Evolutionary conservation across 2,888 invertebrate genomes (phyloP).

Genomic region (Sympetrum striolatum): DNA sequence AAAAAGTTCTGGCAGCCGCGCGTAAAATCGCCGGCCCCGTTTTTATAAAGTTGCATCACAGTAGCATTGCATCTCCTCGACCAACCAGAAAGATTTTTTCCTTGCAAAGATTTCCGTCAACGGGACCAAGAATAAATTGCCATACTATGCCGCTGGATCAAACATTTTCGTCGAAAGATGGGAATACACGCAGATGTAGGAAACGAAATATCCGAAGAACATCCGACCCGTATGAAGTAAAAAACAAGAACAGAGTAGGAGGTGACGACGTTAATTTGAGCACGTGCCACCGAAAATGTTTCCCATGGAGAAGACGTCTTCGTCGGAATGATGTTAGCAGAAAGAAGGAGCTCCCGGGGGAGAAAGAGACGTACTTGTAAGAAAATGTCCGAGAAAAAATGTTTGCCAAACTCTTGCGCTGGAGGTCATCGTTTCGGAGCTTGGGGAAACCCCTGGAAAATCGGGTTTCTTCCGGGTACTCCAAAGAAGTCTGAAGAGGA

Average conservation of each 20-base stretch:
- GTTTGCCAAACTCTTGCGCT: not conserved
- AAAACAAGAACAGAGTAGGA: not conserved
- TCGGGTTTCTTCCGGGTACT: slow-evolving; percentile 21
- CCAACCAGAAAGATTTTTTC: too few relatives aligned
- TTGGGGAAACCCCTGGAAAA: slow-evolving; percentile 10
- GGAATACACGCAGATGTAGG: too few relatives aligned
- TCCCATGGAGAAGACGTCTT: not conserved
- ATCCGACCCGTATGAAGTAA: too few relatives aligned
- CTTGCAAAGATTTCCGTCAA: too few relatives aligned
- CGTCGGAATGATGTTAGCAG: not conserved
- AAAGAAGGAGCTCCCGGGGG: not conserved
- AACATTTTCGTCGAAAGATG: too few relatives aligned
- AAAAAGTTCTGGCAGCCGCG: too few relatives aligned
- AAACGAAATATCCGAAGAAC: too few relatives aligned
- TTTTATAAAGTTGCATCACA: too few relatives aligned
- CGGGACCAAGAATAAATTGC: too few relatives aligned
- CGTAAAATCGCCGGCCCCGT: too few relatives aligned
- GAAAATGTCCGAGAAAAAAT: not conserved
- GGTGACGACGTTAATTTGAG: not conserved
- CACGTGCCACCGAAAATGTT: not conserved
- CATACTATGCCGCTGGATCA: too few relatives aligned
- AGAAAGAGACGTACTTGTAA: not conserved
- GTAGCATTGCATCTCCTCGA: too few relatives aligned
- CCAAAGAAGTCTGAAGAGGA: not conserved
- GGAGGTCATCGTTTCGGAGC: slow-evolving; percentile 18